phyloP scores from a whole-genome alignment of 2,888 invertebrate genomes.

The Rhimphoctona megacephalus region DNA sequence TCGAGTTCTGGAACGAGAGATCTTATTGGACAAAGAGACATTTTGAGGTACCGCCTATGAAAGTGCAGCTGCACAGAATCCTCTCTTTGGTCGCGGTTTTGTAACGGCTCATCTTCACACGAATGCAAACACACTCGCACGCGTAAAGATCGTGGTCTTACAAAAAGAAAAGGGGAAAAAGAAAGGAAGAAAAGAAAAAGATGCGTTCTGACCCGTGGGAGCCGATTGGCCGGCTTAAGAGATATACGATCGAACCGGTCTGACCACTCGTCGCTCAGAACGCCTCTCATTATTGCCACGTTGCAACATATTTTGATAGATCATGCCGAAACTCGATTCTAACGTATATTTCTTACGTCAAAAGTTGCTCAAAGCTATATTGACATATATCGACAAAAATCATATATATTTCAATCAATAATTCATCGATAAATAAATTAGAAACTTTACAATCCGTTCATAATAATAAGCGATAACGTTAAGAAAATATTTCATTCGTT shows the following conservation, averaged over 20 bases:
- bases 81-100: conserved; percentile 50
- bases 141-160: conserved; percentile 17
- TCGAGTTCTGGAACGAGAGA: not conserved
- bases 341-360: not conserved
- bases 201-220: conserved; percentile 57
- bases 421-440: conserved; percentile 2
- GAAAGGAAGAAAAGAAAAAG: conserved; percentile 26
- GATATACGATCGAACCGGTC: conserved; percentile 59
- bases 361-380: conserved; percentile 15
- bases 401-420: not conserved
- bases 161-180: conserved; percentile 22
- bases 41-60: conserved; percentile 54
- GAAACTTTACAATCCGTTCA: not conserved
- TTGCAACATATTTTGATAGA: conserved; percentile 40
- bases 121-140: conserved; percentile 2
- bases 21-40: conserved; percentile 54
- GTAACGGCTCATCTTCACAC: conserved; percentile 52
- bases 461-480: not conserved
- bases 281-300: conserved; percentile 42
- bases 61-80: conserved; percentile 60
- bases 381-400: conserved; percentile 6
- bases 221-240: conserved; percentile 51
- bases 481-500: not conserved
- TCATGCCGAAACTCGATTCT: conserved; percentile 36
- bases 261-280: conserved; percentile 56